Evolutionary conservation across 2,113 vertebrate species (phyloP).

Genomic region (Amia ocellicauda): DNA sequence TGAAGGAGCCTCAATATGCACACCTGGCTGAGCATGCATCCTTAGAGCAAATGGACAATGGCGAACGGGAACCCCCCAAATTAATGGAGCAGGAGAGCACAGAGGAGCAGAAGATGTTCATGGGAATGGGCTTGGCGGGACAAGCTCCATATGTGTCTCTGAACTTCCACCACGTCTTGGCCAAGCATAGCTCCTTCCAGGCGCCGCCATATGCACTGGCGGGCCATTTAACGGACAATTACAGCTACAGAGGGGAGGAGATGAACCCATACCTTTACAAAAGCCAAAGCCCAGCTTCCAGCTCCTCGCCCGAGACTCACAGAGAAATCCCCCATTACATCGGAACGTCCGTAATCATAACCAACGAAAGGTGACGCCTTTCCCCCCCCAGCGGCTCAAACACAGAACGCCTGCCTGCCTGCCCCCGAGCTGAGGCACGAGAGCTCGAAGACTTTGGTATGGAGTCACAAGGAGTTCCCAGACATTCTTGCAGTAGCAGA

Average conservation of each 20-base stretch:
- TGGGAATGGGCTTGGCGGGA: constrained; percentile 48
- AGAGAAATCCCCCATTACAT: constrained; percentile 77
- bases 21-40: constrained; percentile 35
- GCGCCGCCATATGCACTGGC: constrained; percentile 53
- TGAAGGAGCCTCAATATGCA: constrained; percentile 58
- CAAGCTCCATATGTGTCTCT: constrained; percentile 77
- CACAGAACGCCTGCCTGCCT: neutral
- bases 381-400: constrained; percentile 6
- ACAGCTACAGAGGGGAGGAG: constrained; percentile 53
- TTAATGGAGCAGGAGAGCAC: constrained; percentile 43
- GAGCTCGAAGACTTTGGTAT: neutral
- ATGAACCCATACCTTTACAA: constrained; percentile 57
- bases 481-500: neutral
- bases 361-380: constrained; percentile 80
- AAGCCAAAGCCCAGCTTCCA: constrained; percentile 66
- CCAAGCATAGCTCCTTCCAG: constrained; percentile 71
- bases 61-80: constrained; percentile 37
- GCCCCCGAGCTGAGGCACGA: neutral
- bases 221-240: constrained; percentile 54
- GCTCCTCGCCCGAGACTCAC: constrained; percentile 65
- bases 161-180: constrained; percentile 79
- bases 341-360: constrained; percentile 88
- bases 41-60: constrained; percentile 33
- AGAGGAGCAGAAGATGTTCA: constrained; percentile 44
- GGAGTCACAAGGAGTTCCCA: neutral